Conservation (phyloP, 2,113 vertebrate genomes). For the Tonatia bakeri region DNA sequence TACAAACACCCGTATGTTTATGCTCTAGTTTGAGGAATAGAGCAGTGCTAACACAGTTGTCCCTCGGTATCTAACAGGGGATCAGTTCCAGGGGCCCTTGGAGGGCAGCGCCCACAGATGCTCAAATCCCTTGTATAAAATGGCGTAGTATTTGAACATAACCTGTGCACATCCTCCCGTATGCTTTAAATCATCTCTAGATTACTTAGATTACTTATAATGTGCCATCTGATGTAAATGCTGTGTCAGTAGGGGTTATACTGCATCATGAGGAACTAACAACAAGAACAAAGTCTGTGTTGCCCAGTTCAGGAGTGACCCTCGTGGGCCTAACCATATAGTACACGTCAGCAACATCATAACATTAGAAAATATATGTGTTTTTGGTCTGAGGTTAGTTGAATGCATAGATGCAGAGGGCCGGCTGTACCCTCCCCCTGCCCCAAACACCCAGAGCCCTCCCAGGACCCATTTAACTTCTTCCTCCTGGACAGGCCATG, state of each 20-base stretch:
- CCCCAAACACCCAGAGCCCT: rapidly evolving
- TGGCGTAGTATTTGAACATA: not conserved
- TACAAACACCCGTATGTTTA: not conserved
- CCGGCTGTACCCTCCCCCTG: not conserved
- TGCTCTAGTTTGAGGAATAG: not conserved
- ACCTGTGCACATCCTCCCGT: not conserved
- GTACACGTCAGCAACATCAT: not conserved
- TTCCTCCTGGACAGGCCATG: rapidly evolving
- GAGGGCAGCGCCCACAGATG: not conserved
- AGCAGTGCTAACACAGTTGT: rapidly evolving
- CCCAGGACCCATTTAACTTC: rapidly evolving
- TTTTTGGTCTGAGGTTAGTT: not conserved
- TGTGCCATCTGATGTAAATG: no score
- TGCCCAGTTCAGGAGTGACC: not conserved
- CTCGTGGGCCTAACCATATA: not conserved
- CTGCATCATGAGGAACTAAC: not conserved
- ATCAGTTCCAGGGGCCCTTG: not conserved
- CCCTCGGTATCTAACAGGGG: not conserved
- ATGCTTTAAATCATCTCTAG: not conserved
- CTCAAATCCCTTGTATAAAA: no score
- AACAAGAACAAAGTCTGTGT: not conserved
- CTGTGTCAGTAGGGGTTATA: no score
- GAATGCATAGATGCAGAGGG: not conserved
- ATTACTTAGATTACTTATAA: no score
- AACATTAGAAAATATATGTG: not conserved